These are phyloP conservation scores for Octonoba sinensis DNA, from an alignment of 2,888 invertebrate genomes.

Conservation along the genomic window DNA sequence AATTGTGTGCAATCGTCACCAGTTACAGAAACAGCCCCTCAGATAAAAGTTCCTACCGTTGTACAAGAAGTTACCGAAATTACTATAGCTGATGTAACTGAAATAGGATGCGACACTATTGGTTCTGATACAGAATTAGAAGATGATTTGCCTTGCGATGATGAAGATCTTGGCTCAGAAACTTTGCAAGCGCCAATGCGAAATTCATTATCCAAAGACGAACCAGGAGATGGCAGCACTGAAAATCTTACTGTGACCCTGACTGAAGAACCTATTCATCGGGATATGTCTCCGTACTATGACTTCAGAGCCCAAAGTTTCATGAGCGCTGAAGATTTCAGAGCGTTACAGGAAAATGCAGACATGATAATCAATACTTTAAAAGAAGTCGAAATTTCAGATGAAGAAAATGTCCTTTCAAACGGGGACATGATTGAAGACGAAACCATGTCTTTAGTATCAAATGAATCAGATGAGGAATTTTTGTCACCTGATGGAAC, in stretches of 20 bases:
- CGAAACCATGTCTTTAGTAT: conserved; percentile 79
- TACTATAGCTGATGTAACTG: conserved; percentile 72
- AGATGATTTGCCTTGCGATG: conserved; percentile 68
- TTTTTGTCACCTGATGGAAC: conserved; percentile 33
- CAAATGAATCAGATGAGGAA: conserved; percentile 81
- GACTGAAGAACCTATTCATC: conserved; percentile 28
- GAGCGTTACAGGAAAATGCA: conserved; percentile 75
- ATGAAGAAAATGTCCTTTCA: conserved; percentile 57
- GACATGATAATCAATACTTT: conserved; percentile 75
- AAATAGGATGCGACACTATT: conserved; percentile 74
- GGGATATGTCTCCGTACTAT: conserved; percentile 6
- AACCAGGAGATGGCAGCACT: conserved; percentile 47
- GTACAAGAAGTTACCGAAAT: conserved; percentile 80
- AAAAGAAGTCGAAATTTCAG: conserved; percentile 66
- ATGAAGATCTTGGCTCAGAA: conserved; percentile 68
- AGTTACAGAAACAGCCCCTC: conserved; percentile 75
- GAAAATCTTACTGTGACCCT: conserved; percentile 56
- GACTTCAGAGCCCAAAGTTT: conserved; percentile 24
- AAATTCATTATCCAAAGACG: conserved; percentile 30
- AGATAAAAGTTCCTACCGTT: conserved; percentile 80
- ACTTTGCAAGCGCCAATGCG: conserved; percentile 77
- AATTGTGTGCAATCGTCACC: conserved; percentile 70
- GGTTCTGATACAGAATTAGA: conserved; percentile 76
- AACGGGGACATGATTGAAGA: conserved; percentile 74
- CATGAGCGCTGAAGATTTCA: conserved; percentile 71